Base-by-base conservation (phyloP, 2,888 invertebrate genomes). In the Diaperis boleti region DNA sequence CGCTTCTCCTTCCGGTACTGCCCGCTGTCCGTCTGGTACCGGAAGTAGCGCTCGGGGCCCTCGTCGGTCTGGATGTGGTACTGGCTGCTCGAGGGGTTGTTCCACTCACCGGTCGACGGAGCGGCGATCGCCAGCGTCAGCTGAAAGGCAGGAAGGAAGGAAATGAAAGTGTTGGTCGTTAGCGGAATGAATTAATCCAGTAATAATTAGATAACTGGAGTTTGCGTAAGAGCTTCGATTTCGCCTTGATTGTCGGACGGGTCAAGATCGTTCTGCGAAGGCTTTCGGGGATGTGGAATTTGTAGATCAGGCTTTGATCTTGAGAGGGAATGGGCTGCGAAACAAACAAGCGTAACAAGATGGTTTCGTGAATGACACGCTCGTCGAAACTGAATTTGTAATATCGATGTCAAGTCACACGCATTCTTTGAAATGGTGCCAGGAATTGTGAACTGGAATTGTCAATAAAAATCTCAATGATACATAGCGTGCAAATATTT, bases 21-120 rank as follows among this genome's bases (percentile, higher is more conserved):
- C 0, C 95, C 95, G 77, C 91, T 94, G 74, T 90, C 87, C 0
- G 95, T 95, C 82, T 95, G 94, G 80, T 92, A 95, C 68, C 92
- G 88, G 84, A 95, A 95, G 83, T 91, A 94, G 52, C 95, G 85
- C 78, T 95, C 94, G 13, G 92, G 92, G n/a, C 94, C 94, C 79
- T 94, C 94, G 76, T 95, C 95, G 7, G 94, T 95, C 83, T 95
- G 95, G 73, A 95, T 93, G 84, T 95, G 95, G 83, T 94, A 95
- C 82, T 95, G 94, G 62, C 89, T 88, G 45, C 87, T 86, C 8
- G 85, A 84, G 55, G 88, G 85, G 13, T 81, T 79, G 74, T 88
- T 89, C 84, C 89, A 90, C 35, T 86, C 85, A 71, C 83, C 78
- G 59, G 74, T 71, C 50, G 69, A 50, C 45, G 73, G 72, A 39